phyloP scores from a whole-genome alignment of 2,888 invertebrate genomes.

The Phytoseiulus persimilis region DNA sequence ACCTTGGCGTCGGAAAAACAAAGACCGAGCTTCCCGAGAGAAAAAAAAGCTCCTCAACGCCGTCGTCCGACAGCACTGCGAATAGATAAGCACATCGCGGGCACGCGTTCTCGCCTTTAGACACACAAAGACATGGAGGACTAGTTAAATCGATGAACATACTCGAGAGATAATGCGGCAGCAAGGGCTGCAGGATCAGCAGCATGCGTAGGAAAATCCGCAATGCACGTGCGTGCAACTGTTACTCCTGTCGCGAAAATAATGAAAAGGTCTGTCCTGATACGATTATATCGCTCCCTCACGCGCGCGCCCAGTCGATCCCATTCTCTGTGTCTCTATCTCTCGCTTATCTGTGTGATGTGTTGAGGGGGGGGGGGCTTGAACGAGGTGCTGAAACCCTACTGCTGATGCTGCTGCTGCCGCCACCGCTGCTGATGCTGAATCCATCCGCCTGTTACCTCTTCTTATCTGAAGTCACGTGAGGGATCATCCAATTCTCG shows the following conservation, averaged over 20 bases:
- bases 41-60: not conserved
- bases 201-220: not conserved
- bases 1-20: not conserved
- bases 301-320: not conserved
- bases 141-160: not conserved
- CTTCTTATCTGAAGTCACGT: slow-evolving; percentile 38
- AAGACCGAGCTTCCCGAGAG: too few relatives aligned
- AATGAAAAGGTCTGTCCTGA: not conserved
- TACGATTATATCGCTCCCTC: not conserved
- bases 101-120: too few relatives aligned
- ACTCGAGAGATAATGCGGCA: not conserved
- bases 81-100: not conserved
- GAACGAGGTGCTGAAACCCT: not conserved
- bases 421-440: slow-evolving; percentile 8
- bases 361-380: not conserved
- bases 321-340: not conserved
- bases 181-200: not conserved
- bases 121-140: not conserved
- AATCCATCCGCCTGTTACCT: slow-evolving; percentile 33
- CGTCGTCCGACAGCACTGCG: not conserved
- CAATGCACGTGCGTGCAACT: not conserved
- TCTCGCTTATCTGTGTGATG: not conserved
- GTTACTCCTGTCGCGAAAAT: not conserved
- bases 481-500: slow-evolving; percentile 38
- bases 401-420: not conserved